Evolutionary conservation across 2,797 vertebrate genomes (phyloP).

Genomic region (Neosalanx taihuensis): DNA sequence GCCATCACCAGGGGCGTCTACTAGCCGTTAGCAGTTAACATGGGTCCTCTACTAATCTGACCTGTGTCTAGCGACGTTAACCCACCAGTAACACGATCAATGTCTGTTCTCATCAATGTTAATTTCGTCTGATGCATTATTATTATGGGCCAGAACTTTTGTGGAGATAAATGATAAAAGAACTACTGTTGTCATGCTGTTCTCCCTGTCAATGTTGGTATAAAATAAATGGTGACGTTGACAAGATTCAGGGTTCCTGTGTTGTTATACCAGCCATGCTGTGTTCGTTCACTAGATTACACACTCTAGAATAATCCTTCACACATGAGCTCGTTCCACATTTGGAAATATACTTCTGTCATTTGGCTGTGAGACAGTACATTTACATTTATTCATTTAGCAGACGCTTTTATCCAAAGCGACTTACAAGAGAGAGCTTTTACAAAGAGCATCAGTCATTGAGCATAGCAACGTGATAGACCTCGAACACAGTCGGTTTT

Average conservation of each 20-base stretch:
- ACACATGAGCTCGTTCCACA: not conserved
- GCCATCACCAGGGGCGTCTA: no score
- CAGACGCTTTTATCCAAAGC: no score
- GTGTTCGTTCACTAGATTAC: not conserved
- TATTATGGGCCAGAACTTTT: conserved; percentile 29
- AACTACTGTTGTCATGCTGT: conserved; percentile 33
- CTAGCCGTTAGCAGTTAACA: not conserved
- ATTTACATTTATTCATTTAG: no score
- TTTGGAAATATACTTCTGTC: no score
- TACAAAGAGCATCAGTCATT: no score
- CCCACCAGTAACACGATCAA: not conserved
- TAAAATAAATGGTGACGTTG: conserved; percentile 67
- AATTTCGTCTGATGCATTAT: conserved; percentile 34
- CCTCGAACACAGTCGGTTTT: no score
- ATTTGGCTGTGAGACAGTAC: no score
- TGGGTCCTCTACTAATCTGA: not conserved
- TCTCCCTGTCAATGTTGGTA: conserved; percentile 50
- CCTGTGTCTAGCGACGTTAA: not conserved
- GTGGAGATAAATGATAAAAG: conserved; percentile 22
- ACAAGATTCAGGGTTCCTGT: conserved; percentile 12
- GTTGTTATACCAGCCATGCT: not conserved
- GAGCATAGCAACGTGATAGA: no score
- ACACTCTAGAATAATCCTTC: not conserved
- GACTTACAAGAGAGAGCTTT: no score
- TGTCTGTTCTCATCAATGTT: conserved; percentile 12